phyloP scores from a whole-genome alignment of 2,888 invertebrate genomes.

The Boloria selene region DNA sequence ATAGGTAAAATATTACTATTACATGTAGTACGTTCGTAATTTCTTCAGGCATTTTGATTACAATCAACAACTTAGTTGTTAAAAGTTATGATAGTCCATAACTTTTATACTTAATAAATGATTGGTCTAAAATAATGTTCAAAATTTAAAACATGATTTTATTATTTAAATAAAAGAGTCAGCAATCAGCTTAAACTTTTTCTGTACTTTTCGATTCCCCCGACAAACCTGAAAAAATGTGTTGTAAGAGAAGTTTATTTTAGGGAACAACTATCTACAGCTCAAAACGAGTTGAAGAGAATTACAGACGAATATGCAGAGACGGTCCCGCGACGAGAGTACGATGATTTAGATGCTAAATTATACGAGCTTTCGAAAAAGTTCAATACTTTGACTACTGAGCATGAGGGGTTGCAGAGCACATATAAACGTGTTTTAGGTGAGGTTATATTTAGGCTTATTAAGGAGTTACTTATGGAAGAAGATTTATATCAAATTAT shows the following conservation, averaged over 20 bases:
- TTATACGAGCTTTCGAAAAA: constrained; percentile 50
- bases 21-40: no score
- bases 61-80: no score
- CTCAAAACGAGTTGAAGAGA: constrained; percentile 63
- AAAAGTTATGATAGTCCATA: no score
- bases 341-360: constrained; percentile 61
- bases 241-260: constrained; percentile 3
- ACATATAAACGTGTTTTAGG: constrained; percentile 55
- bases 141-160: no score
- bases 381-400: constrained; percentile 47
- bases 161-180: no score
- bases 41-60: no score
- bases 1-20: not conserved
- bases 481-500: not conserved
- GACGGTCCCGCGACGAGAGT: constrained; percentile 70
- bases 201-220: no score
- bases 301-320: constrained; percentile 72
- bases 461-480: no score
- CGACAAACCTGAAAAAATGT: no score
- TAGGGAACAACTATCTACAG: constrained; percentile 69
- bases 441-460: constrained; percentile 35
- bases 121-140: no score
- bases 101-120: no score
- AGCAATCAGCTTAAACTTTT: no score
- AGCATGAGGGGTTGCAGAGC: constrained; percentile 54